Evolutionary conservation across 1,140 invertebrate genomes (phyloP).

Genomic region (Penaeus chinensis): DNA sequence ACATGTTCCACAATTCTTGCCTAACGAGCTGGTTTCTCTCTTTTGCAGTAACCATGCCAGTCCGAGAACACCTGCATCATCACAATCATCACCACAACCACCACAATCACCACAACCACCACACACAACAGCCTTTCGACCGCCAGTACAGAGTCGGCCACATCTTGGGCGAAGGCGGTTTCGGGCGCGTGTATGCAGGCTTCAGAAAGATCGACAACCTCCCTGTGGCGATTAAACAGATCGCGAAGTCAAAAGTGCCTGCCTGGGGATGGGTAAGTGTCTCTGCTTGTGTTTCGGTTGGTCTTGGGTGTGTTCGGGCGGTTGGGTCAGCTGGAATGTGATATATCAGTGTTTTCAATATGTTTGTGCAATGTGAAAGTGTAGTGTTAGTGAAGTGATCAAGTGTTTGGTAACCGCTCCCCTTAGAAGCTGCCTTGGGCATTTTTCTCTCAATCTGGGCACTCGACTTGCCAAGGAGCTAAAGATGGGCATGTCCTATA

Average conservation of each 20-base stretch:
- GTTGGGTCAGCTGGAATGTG: no score
- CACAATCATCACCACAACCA: constrained; percentile 33
- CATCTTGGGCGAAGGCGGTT: constrained; percentile 73
- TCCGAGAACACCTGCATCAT: constrained; percentile 24
- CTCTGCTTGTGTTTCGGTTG: not conserved
- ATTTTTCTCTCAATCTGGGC: no score
- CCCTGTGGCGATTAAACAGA: constrained; percentile 76
- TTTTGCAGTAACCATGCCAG: constrained; percentile 44
- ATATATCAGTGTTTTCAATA: no score
- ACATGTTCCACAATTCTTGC: no score
- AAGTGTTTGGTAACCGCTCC: no score
- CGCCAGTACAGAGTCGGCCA: constrained; percentile 64
- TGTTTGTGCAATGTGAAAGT: no score
- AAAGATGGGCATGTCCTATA: no score
- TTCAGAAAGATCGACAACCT: constrained; percentile 69
- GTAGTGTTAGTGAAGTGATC: no score
- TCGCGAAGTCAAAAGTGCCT: constrained; percentile 74
- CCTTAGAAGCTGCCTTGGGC: no score
- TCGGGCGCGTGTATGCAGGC: constrained; percentile 73
- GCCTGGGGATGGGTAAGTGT: constrained; percentile 73
- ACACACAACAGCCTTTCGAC: constrained; percentile 45
- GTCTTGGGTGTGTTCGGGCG: no score
- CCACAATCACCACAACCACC: constrained; percentile 29
- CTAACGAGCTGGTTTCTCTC: constrained; percentile 27
- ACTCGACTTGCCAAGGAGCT: no score